Evolutionary conservation across 2,797 vertebrate species (phyloP).

Genomic region (Erethizon dorsatum): DNA sequence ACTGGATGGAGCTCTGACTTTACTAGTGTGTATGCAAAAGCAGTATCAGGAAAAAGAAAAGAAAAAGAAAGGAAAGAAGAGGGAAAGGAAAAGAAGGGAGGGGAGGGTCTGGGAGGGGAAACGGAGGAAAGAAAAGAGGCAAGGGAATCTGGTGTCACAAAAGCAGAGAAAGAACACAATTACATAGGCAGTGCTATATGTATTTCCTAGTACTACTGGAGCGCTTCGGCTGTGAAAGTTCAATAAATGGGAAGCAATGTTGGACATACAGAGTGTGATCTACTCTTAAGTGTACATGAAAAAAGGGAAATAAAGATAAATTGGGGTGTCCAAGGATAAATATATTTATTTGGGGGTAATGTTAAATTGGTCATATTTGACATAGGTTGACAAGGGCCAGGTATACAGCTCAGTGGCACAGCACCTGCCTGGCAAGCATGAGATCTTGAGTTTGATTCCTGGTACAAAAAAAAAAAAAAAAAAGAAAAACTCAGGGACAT

Average conservation of each 20-base stretch:
- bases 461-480: too few relatives aligned
- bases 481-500: too few relatives aligned
- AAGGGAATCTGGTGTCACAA: neutral
- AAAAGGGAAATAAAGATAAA: neutral
- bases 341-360: neutral
- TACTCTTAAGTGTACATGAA: neutral
- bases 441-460: too few relatives aligned
- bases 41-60: neutral
- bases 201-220: neutral
- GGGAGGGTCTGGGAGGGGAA: too few relatives aligned
- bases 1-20: neutral
- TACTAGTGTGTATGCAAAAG: neutral
- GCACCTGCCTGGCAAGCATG: too few relatives aligned
- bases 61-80: neutral
- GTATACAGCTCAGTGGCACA: too few relatives aligned
- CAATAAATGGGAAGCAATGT: neutral
- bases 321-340: neutral
- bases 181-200: too few relatives aligned
- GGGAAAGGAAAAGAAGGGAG: neutral
- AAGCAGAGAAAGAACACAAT: neutral
- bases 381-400: neutral
- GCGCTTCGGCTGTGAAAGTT: neutral
- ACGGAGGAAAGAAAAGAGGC: neutral
- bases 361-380: neutral
- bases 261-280: neutral